Evolutionary conservation across 2,113 vertebrate species (phyloP).

Genomic region (Podiceps cristatus): DNA sequence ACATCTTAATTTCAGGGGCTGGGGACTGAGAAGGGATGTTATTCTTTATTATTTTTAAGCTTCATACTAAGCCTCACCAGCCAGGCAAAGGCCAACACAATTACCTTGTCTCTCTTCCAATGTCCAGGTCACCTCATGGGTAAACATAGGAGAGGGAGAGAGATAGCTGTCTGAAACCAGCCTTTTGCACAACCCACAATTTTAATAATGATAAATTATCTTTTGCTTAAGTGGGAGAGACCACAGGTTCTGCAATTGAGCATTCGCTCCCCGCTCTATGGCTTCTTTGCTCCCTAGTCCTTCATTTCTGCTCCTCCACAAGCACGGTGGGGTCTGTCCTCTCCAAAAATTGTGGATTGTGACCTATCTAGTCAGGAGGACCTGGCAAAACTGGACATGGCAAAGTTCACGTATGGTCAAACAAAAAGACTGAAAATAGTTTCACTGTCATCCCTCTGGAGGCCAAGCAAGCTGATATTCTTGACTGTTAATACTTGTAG

Average conservation of each 20-base stretch:
- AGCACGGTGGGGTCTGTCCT: not conserved
- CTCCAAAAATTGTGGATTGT: not conserved
- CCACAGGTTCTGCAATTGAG: not conserved
- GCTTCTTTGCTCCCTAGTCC: not conserved
- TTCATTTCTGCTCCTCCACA: not conserved
- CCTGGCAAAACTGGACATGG: not conserved
- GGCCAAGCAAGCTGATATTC: accelerated
- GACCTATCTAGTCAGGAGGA: not conserved
- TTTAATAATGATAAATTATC: not conserved
- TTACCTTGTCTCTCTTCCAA: not conserved
- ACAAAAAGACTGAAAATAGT: not conserved
- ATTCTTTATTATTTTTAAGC: not conserved
- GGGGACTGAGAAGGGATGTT: not conserved
- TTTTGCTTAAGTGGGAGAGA: not conserved
- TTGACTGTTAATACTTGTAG: not conserved
- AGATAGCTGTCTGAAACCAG: not conserved
- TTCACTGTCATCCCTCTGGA: not conserved
- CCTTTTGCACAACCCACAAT: not conserved
- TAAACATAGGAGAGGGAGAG: not conserved
- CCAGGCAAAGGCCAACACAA: not conserved
- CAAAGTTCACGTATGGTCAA: not conserved
- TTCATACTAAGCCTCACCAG: not conserved
- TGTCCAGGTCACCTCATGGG: not conserved
- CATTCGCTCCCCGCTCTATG: no score
- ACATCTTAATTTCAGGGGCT: not conserved